Percentiles rank a stretch among this genome's conserved stretches.
These are phyloP conservation scores for Halcyon senegalensis DNA, from an alignment of 2,113 vertebrate species.

Conservation along the genomic window DNA sequence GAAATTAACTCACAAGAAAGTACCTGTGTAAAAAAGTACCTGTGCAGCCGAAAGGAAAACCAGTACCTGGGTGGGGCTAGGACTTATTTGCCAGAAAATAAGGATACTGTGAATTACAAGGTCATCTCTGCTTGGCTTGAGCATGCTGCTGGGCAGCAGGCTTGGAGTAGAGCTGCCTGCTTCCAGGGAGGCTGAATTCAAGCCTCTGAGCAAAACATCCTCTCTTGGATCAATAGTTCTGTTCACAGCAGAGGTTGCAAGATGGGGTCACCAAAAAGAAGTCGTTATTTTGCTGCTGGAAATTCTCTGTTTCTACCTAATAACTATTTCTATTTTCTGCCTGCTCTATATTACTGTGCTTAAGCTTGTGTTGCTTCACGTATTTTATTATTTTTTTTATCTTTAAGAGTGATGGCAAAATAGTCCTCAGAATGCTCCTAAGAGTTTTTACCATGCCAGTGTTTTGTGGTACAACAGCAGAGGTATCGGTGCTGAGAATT, in stretches of 20 bases:
- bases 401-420: not conserved
- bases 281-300: not conserved
- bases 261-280: not conserved
- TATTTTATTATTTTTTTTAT: not conserved
- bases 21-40: no score
- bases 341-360: not conserved
- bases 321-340: not conserved
- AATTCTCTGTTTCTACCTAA: not conserved
- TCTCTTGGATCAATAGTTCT: conserved; percentile 25
- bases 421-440: not conserved
- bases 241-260: not conserved
- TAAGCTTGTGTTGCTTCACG: not conserved
- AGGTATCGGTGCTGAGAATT: not conserved
- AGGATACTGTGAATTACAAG: not conserved
- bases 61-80: not conserved
- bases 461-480: not conserved
- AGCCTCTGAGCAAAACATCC: not conserved
- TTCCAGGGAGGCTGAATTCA: not conserved
- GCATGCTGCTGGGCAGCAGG: not conserved
- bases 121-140: not conserved
- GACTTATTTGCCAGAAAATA: not conserved
- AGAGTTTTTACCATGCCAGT: not conserved
- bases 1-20: not conserved
- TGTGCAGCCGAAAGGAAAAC: not conserved
- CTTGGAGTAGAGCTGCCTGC: not conserved